A percentile compares a stretch with the other conserved stretches of the same genome.
phyloP scores from a whole-genome alignment of 1,140 invertebrate genomes.

The Ectropis grisescens region DNA sequence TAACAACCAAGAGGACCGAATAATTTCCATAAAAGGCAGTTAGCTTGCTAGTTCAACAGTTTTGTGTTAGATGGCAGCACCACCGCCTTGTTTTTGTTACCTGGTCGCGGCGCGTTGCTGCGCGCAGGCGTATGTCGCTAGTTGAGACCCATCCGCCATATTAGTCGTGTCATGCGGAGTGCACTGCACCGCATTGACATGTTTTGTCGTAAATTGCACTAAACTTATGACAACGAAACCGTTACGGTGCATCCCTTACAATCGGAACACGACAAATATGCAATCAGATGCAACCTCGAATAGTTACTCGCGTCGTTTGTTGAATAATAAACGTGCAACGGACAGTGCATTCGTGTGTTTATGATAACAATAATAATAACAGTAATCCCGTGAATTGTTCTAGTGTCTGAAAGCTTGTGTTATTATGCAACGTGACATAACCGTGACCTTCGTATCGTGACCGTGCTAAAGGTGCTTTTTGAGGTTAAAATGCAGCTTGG shows the following conservation, averaged over 20 bases:
- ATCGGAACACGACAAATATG: slow-evolving; percentile 46
- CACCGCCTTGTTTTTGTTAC: slow-evolving; percentile 31
- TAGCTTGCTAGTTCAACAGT: slow-evolving; percentile 7
- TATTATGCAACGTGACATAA: slow-evolving; percentile 65
- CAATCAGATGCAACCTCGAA: slow-evolving; percentile 38
- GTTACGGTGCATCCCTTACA: slow-evolving; percentile 44
- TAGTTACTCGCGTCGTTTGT: slow-evolving; percentile 49
- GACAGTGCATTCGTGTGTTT: slow-evolving; percentile 66
- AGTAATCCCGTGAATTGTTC: slow-evolving; percentile 40
- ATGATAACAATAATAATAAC: slow-evolving; percentile 65
- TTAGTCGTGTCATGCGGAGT: slow-evolving; percentile 65
- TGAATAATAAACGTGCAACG: slow-evolving; percentile 60
- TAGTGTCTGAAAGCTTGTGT: slow-evolving; percentile 41
- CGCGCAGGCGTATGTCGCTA: slow-evolving; percentile 47
- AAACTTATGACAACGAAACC: slow-evolving; percentile 46
- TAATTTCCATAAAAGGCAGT: too few species aligned
- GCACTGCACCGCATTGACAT: slow-evolving; percentile 61
- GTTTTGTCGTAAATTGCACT: slow-evolving; percentile 62
- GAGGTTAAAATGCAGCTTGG: slow-evolving; percentile 68
- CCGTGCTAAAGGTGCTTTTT: slow-evolving; percentile 57
- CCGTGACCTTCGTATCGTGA: slow-evolving; percentile 59
- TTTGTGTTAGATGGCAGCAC: slow-evolving; percentile 25
- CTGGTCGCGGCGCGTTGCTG: slow-evolving; percentile 28
- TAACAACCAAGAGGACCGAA: too few species aligned
- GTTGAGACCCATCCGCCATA: slow-evolving; percentile 66